Base-by-base conservation (phyloP, 2,797 vertebrate genomes). In the Streptopelia turtur region DNA sequence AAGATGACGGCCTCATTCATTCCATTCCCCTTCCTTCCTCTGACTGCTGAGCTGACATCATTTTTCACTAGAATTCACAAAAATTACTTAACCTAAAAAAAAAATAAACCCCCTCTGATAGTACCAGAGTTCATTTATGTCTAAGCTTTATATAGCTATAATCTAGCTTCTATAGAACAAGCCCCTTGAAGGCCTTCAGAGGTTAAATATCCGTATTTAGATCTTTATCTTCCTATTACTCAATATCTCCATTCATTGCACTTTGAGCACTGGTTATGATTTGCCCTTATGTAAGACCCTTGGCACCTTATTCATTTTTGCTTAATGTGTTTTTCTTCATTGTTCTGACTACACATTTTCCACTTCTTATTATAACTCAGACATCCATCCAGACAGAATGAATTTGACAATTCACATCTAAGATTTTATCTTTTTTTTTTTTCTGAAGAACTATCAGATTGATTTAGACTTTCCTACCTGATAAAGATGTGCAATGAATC, bases 351-450 rank as follows among this genome's bases (percentile, higher is more conserved):
- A 88, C 61, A 83, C 50, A 90, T 83, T 69, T 96, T 97, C 21
- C 47, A 74, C 68, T 97, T 95, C 92, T 60, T 94, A 83, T 93
- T 95, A 93, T 93, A 97, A 96, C 89, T 96, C 89, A 96, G 97
- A 94, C 64, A 90, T 85, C 68, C 92, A 92, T 95, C 56, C 71
- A 94, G 66, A 79, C 71, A 97, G 93, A 97, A 70, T 64, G 95
- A 94, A 95, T 96, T 94, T 97, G 90, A 97, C 93, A 96, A 95
- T 88, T 90, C 80, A 90, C 39, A 90, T 90, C 45, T 80, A 96
- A 95, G 70, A 87, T 89, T 94, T 96, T 87, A 89, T 91, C 87
- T 96, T 79, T 15, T 60, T 81, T 95, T 71, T 90, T 82, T 95
- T 78, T 95, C 56, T 90, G 61, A 82, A 91, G 63, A 94, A 84